Evolutionary conservation across 2,888 invertebrate species (phyloP).

Genomic region (Melinopterus prodromus): DNA sequence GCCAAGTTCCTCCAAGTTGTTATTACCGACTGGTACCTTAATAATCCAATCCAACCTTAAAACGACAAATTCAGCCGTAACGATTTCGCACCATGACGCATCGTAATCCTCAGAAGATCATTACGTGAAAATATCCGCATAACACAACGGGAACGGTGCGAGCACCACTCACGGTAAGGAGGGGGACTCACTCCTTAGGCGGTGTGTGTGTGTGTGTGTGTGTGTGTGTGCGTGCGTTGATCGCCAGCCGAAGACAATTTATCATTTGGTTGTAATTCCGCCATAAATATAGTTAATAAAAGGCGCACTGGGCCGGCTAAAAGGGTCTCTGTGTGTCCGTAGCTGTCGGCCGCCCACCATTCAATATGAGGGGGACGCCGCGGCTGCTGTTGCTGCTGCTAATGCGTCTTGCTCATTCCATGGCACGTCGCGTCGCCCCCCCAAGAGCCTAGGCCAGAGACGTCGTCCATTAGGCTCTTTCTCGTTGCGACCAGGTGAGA

Average conservation of each 20-base stretch:
- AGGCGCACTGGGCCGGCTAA: slow-evolving; percentile 22
- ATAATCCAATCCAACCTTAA: too few species aligned
- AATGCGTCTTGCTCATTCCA: slow-evolving; percentile 39
- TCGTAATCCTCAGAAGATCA: not conserved
- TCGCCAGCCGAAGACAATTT: slow-evolving; percentile 32
- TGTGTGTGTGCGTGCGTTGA: slow-evolving; percentile 7
- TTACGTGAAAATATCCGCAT: not conserved
- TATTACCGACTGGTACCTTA: too few species aligned
- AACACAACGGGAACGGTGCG: not conserved
- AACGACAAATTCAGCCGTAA: too few species aligned
- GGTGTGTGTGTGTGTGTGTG: too few species aligned
- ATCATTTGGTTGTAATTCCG: slow-evolving; percentile 33
- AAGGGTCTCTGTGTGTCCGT: not conserved
- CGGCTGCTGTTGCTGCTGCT: slow-evolving; percentile 17
- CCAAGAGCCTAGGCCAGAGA: slow-evolving; percentile 27
- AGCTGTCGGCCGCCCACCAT: slow-evolving; percentile 29
- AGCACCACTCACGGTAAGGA: not conserved
- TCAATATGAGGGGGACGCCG: slow-evolving; percentile 26
- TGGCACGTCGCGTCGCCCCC: slow-evolving; percentile 44
- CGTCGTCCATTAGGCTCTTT: not conserved
- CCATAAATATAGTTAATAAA: slow-evolving; percentile 35
- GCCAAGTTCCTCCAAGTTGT: too few species aligned
- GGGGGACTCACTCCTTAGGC: not conserved
- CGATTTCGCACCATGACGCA: not conserved
- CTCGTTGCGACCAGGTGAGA: not conserved